Percentiles rank a stretch among this genome's conserved stretches.
phyloP scores from a whole-genome alignment of 2,113 vertebrate genomes.

The Amazona vittata region DNA sequence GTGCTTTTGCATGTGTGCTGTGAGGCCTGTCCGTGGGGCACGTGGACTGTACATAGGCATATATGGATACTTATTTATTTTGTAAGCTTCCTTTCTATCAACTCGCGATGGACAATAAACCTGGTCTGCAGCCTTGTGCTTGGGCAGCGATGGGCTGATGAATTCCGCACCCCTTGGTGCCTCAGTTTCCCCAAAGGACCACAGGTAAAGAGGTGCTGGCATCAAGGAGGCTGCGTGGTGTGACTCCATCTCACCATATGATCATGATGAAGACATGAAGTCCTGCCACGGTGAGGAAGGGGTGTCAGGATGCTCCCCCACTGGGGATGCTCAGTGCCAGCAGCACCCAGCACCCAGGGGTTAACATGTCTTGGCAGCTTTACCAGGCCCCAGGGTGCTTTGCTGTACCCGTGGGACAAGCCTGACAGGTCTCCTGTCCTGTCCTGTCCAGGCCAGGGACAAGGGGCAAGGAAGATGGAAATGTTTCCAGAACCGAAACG shows the following conservation, averaged over 20 bases:
- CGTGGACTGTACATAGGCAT: neutral
- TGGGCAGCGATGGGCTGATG: neutral
- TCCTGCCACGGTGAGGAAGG: accelerated
- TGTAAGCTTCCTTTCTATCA: slow-evolving; percentile 9
- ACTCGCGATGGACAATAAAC: neutral
- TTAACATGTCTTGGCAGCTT: neutral
- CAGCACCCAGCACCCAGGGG: neutral
- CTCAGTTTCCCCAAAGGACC: neutral
- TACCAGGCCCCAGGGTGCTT: neutral
- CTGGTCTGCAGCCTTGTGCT: neutral
- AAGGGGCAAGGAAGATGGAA: neutral
- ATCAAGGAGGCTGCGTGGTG: neutral
- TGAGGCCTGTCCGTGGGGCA: neutral
- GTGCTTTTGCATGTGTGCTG: neutral
- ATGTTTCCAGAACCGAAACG: neutral
- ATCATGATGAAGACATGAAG: neutral
- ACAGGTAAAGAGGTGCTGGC: neutral
- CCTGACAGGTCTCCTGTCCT: neutral
- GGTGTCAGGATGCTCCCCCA: neutral
- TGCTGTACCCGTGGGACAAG: neutral
- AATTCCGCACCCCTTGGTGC: neutral
- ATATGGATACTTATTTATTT: slow-evolving; percentile 14
- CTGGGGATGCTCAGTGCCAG: neutral
- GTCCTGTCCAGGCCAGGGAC: neutral
- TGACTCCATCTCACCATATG: neutral